Conservation (phyloP, 2,888 invertebrate genomes). For the Sussaba pulchella region DNA sequence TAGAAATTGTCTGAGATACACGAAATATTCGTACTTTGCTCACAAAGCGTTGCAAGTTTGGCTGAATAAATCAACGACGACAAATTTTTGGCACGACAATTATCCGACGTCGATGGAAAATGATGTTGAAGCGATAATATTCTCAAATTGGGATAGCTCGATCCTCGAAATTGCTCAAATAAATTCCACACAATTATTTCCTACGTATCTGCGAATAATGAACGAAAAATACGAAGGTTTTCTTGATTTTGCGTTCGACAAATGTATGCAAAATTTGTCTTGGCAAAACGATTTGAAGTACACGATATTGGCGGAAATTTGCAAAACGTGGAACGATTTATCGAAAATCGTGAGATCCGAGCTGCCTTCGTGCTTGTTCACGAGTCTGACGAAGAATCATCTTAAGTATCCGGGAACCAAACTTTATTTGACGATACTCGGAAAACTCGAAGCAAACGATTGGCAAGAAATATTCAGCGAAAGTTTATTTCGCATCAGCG, state of each 20-base stretch:
- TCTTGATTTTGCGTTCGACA: conserved; percentile 75
- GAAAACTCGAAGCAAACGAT: conserved; percentile 82
- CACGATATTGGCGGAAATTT: conserved; percentile 86
- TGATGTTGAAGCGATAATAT: conserved; percentile 85
- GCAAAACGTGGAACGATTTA: conserved; percentile 76
- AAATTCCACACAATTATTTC: conserved; percentile 85
- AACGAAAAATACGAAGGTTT: conserved; percentile 75
- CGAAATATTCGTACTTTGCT: conserved; percentile 85
- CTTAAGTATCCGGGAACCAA: conserved; percentile 87
- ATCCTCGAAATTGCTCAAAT: conserved; percentile 86
- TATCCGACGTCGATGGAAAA: conserved; percentile 82
- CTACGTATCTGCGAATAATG: conserved; percentile 81
- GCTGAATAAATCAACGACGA: conserved; percentile 84
- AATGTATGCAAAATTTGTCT: conserved; percentile 80
- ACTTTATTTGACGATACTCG: conserved; percentile 86
- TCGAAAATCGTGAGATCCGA: conserved; percentile 68
- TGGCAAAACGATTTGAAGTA: conserved; percentile 88
- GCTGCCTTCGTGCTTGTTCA: conserved; percentile 73
- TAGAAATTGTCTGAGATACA: conserved; percentile 85
- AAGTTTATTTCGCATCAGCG: conserved; percentile 70
- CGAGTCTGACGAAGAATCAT: conserved; percentile 85
- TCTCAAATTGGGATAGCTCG: conserved; percentile 88
- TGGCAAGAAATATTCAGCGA: conserved; percentile 85
- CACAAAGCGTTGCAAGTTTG: conserved; percentile 85
- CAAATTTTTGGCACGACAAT: conserved; percentile 79